These are phyloP conservation scores for Phainopepla nitens DNA, from an alignment of 2,113 vertebrate genomes.

Conservation along the genomic window DNA sequence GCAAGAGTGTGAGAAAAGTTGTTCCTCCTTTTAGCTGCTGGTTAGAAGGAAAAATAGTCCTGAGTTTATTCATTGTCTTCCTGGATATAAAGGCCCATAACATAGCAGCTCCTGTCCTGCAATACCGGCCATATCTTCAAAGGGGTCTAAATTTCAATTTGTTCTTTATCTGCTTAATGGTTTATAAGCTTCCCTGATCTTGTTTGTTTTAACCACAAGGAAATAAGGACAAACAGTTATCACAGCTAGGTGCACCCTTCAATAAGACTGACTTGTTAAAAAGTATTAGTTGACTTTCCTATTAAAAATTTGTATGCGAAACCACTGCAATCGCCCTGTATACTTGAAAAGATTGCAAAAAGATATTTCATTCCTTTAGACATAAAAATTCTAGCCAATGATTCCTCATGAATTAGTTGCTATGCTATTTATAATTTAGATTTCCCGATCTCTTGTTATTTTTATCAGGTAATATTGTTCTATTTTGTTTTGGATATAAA, in stretches of 20 bases:
- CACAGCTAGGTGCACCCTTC: background rate
- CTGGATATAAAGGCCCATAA: background rate
- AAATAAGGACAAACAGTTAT: background rate
- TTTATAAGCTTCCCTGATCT: background rate
- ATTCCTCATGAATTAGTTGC: background rate
- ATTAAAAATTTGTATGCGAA: background rate
- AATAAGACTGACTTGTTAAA: background rate
- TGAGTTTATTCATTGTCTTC: background rate
- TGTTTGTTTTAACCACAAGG: background rate
- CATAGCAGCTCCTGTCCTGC: background rate
- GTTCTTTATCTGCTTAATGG: background rate
- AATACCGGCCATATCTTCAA: background rate
- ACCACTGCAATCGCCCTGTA: fast-evolving
- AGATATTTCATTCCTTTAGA: background rate
- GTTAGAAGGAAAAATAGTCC: background rate
- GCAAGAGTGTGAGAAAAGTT: background rate
- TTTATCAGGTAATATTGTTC: background rate
- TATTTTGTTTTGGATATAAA: background rate
- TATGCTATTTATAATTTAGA: background rate
- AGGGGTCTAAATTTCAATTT: background rate
- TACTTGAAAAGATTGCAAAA: background rate
- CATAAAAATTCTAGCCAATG: background rate
- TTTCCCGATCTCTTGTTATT: background rate
- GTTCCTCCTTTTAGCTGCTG: background rate
- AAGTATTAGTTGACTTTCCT: background rate